phyloP scores from a whole-genome alignment of 2,888 invertebrate genomes.

The Drosophila monieri region DNA sequence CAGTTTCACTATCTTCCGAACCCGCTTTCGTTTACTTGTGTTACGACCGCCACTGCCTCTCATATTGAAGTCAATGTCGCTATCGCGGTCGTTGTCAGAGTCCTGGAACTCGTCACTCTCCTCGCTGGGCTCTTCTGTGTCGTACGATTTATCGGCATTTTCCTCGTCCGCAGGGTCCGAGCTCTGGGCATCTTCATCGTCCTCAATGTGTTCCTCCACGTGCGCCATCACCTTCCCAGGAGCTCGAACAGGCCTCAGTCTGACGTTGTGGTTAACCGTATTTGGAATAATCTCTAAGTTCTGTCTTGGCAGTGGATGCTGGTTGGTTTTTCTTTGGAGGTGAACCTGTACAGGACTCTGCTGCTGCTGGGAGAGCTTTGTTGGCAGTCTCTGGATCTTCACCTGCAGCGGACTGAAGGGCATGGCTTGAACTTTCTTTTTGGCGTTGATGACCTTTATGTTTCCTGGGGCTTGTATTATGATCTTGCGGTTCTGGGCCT shows the following conservation, averaged over 20 bases:
- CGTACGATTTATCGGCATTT: constrained; percentile 45
- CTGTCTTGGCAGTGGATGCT: constrained; percentile 18
- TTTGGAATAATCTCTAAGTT: constrained; percentile 19
- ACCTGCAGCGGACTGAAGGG: constrained; percentile 38
- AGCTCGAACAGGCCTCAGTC: constrained; percentile 39
- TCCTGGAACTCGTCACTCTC: constrained; percentile 84
- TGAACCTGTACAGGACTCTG: constrained; percentile 24
- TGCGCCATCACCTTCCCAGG: constrained; percentile 41
- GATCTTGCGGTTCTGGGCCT: constrained; percentile 68
- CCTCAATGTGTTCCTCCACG: constrained; percentile 48
- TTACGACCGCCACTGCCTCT: constrained; percentile 83
- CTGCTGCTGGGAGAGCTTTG: constrained; percentile 12
- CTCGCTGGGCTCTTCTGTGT: constrained; percentile 83
- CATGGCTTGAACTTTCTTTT: constrained; percentile 59
- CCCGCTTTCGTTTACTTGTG: constrained; percentile 75
- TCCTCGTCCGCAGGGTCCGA: constrained; percentile 67
- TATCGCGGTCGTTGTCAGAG: constrained; percentile 85
- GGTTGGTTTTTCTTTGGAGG: constrained; percentile 20
- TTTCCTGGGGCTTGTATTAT: constrained; percentile 55
- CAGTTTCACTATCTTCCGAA: constrained; percentile 44
- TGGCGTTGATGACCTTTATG: constrained; percentile 61
- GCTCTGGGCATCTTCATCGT: constrained; percentile 61
- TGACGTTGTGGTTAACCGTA: constrained; percentile 1
- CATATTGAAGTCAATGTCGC: constrained; percentile 87
- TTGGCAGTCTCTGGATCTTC: constrained; percentile 15